phyloP scores from a whole-genome alignment of 2,113 vertebrate genomes.

The Rallus limicola region DNA sequence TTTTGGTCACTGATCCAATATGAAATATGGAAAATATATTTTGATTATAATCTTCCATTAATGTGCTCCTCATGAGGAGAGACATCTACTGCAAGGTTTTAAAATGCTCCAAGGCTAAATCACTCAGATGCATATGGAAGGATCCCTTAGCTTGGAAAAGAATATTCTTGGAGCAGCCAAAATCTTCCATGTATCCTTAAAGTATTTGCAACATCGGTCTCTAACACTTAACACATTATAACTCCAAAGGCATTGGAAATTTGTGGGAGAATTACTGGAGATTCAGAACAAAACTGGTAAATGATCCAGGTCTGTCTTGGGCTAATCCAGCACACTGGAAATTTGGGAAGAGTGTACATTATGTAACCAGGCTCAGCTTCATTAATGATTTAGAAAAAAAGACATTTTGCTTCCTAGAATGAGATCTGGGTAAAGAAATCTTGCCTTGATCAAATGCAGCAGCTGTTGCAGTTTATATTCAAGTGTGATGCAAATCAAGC shows the following conservation, averaged over 20 bases:
- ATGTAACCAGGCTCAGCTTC: slow-evolving; percentile 41
- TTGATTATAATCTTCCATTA: not conserved
- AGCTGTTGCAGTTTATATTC: slow-evolving; percentile 44
- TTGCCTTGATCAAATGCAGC: slow-evolving; percentile 32
- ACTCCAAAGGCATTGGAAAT: not conserved
- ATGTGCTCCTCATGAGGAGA: not conserved
- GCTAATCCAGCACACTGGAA: not conserved
- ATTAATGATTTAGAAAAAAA: slow-evolving; percentile 4
- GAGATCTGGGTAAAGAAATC: slow-evolving; percentile 31
- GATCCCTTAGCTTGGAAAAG: not conserved
- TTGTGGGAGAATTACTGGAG: not conserved
- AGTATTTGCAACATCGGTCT: not conserved
- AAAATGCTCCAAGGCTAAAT: not conserved
- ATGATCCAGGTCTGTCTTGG: not conserved
- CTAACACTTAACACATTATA: not conserved
- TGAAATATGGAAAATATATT: not conserved
- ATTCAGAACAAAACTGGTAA: not conserved
- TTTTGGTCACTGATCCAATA: not conserved
- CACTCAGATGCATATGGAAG: not conserved
- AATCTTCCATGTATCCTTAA: not conserved
- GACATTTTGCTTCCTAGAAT: slow-evolving; percentile 43
- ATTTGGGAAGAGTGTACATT: slow-evolving; percentile 19
- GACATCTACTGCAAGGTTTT: not conserved
- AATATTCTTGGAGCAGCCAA: not conserved
- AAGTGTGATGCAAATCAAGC: slow-evolving; percentile 42